Evolutionary conservation across 1,140 invertebrate species (phyloP).

Genomic region (Eurosta solidaginis): DNA sequence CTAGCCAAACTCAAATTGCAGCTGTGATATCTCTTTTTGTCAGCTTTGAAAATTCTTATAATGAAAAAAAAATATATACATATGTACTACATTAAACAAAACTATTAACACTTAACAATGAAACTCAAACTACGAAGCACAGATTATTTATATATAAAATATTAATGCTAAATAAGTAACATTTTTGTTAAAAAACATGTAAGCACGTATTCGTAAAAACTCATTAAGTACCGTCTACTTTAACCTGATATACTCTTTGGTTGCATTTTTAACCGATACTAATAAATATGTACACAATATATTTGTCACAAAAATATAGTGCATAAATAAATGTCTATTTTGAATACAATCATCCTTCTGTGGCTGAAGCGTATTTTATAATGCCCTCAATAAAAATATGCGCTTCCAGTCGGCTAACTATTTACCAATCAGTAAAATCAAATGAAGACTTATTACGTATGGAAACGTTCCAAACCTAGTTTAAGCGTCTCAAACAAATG

Average conservation of each 20-base stretch:
- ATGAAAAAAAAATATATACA: no score
- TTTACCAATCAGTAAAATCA: conserved; percentile 16
- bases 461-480: neutral
- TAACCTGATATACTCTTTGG: conserved; percentile 12
- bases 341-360: conserved; percentile 16
- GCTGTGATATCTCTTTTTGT: conserved; percentile 24
- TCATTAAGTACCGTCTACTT: neutral
- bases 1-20: conserved; percentile 16
- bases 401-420: neutral
- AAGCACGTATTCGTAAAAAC: neutral
- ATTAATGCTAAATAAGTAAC: neutral
- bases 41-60: neutral
- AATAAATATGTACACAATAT: neutral
- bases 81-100: no score
- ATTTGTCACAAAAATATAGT: neutral
- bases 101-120: neutral
- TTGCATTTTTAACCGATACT: neutral
- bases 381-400: neutral
- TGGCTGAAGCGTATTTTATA: neutral
- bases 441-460: conserved; percentile 10
- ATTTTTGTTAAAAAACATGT: neutral
- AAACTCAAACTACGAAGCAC: conserved; percentile 1
- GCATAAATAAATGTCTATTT: conserved; percentile 13
- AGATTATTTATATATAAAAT: neutral
- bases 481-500: neutral